These are phyloP conservation scores for Sanderia malayensis DNA, from an alignment of 30 jellyfish, hydroid and myxozoan species.

Conservation along the genomic window DNA sequence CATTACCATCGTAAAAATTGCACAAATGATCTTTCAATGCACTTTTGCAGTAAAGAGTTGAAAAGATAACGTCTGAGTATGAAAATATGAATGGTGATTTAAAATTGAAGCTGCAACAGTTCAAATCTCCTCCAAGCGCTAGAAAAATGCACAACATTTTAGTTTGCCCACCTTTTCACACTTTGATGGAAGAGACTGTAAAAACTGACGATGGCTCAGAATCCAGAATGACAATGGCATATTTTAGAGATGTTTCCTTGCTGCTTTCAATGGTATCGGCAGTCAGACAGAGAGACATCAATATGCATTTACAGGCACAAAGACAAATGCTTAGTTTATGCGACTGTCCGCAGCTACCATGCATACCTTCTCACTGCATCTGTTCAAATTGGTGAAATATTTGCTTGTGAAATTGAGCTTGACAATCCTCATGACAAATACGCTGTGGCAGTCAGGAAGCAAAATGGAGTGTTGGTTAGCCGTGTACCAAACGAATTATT, in stretches of 20 bases:
- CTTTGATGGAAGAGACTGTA: background rate
- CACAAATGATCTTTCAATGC: constrained; percentile 54
- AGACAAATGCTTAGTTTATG: constrained; percentile 16
- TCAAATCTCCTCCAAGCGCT: constrained; percentile 10
- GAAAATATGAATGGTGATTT: background rate
- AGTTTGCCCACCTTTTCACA: background rate
- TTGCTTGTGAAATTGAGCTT: no score
- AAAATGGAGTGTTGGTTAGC: no score
- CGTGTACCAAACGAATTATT: no score
- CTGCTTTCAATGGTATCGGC: constrained; percentile 31
- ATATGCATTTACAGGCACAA: constrained; percentile 28
- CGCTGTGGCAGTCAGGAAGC: no score
- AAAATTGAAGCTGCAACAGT: background rate
- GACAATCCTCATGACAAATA: no score
- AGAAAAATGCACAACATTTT: background rate
- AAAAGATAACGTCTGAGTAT: constrained; percentile 6
- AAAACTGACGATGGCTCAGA: constrained; percentile 18
- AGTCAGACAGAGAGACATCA: constrained; percentile 5
- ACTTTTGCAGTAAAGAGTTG: constrained; percentile 28
- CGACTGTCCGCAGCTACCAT: no score
- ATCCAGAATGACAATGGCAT: constrained; percentile 34
- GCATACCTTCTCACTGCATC: no score
- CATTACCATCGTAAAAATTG: constrained; percentile 26
- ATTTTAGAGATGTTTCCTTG: constrained; percentile 28
- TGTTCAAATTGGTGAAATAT: no score